A percentile compares a stretch with the other conserved stretches of the same genome.
These are phyloP conservation scores for Mellilla xanthometata DNA, from an alignment of 2,888 invertebrate genomes.

Conservation along the genomic window DNA sequence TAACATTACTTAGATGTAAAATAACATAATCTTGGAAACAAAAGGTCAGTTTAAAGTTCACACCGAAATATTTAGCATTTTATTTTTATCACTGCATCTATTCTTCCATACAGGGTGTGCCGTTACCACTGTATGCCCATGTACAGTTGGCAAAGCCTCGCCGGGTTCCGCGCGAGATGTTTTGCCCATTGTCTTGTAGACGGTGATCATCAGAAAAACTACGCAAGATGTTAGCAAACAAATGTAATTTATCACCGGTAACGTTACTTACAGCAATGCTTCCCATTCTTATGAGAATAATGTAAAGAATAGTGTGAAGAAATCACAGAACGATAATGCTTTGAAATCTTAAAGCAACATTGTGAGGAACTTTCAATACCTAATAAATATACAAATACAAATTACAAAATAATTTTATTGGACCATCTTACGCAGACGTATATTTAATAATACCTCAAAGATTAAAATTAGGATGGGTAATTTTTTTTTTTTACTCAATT, in stretches of 20 bases:
- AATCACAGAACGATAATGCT: neutral
- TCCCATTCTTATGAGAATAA: constrained; percentile 4
- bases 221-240: constrained; percentile 18
- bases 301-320: constrained; percentile 6
- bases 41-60: neutral
- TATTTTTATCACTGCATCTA: constrained; percentile 10
- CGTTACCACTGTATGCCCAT: constrained; percentile 35
- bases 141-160: constrained; percentile 31
- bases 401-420: too few relatives aligned
- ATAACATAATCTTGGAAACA: neutral
- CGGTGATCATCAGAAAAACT: constrained; percentile 16
- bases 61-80: constrained; percentile 10
- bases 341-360: too few relatives aligned
- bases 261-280: neutral
- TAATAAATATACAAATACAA: too few relatives aligned
- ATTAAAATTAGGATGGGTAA: too few relatives aligned
- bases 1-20: neutral
- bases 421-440: too few relatives aligned
- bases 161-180: constrained; percentile 39
- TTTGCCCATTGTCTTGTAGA: constrained; percentile 38
- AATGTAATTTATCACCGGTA: constrained; percentile 12
- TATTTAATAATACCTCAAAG: too few relatives aligned
- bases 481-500: too few relatives aligned
- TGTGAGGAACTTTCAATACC: too few relatives aligned
- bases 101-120: constrained; percentile 25